These are phyloP conservation scores for Dioctria rufipes DNA, from an alignment of 2,888 invertebrate genomes.

Conservation along the genomic window DNA sequence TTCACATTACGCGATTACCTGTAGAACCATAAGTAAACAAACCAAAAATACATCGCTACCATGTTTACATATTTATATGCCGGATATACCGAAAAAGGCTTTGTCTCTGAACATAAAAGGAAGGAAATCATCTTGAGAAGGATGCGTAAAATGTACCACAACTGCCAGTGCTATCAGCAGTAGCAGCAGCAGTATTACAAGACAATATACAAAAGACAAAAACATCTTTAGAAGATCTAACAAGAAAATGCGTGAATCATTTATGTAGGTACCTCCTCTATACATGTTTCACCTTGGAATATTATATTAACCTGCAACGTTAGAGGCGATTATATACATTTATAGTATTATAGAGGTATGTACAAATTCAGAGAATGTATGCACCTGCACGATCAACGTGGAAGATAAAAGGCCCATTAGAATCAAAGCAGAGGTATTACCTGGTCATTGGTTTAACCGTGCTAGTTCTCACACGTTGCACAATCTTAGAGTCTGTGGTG, in stretches of 20 bases:
- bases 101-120: slow-evolving; percentile 47
- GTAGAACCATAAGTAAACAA: neutral
- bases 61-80: slow-evolving; percentile 21
- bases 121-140: slow-evolving; percentile 50
- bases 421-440: slow-evolving; percentile 37
- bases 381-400: slow-evolving; percentile 57
- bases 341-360: no score
- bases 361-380: slow-evolving; percentile 56
- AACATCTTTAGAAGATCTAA: no score
- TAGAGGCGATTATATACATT: no score
- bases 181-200: no score
- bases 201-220: no score
- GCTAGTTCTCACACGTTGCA: slow-evolving; percentile 37
- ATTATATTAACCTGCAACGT: no score
- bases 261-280: no score
- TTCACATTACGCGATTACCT: no score
- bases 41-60: neutral
- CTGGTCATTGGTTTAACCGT: slow-evolving; percentile 19
- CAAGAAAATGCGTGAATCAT: no score
- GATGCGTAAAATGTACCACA: slow-evolving; percentile 28
- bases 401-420: slow-evolving; percentile 53
- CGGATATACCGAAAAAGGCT: slow-evolving; percentile 53
- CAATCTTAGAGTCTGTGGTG: neutral
- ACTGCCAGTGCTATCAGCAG: neutral
- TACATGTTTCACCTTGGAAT: no score